Percentiles rank a stretch among this genome's conserved stretches.
These are phyloP conservation scores for Minunthozetes semirufus DNA, from an alignment of 2,888 invertebrate genomes.

Conservation along the genomic window DNA sequence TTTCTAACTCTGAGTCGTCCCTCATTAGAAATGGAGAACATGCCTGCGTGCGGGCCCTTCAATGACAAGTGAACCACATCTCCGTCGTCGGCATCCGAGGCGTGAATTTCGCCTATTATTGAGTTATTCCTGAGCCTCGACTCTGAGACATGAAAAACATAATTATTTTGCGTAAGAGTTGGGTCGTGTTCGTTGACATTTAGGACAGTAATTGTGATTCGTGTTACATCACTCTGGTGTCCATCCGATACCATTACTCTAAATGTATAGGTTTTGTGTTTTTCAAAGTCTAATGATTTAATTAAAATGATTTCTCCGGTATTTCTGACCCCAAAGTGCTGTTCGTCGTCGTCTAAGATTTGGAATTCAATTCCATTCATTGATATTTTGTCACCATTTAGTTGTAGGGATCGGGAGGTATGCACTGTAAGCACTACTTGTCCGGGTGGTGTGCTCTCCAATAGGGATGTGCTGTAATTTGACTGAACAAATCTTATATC, in stretches of 20 bases:
- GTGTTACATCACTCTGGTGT: constrained; percentile 71
- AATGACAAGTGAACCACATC: constrained; percentile 58
- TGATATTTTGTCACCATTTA: constrained; percentile 22
- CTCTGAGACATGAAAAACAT: constrained; percentile 60
- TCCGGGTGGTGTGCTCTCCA: constrained; percentile 69
- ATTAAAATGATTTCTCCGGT: constrained; percentile 71
- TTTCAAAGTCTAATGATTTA: constrained; percentile 70
- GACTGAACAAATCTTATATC: constrained; percentile 63
- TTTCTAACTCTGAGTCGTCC: constrained; percentile 58
- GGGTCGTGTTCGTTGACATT: constrained; percentile 93
- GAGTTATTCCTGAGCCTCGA: constrained; percentile 40
- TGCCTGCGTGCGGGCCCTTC: constrained; percentile 42
- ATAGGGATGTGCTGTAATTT: constrained; percentile 62
- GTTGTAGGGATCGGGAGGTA: constrained; percentile 56
- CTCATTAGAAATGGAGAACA: constrained; percentile 59
- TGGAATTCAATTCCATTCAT: constrained; percentile 58
- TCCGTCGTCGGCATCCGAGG: constrained; percentile 75
- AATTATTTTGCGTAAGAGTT: constrained; percentile 75
- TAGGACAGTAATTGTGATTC: constrained; percentile 69
- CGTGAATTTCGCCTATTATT: constrained; percentile 63
- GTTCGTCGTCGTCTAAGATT: constrained; percentile 55
- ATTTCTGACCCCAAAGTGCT: constrained; percentile 69
- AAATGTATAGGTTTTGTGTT: constrained; percentile 60
- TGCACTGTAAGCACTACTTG: constrained; percentile 63
- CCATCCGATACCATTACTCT: constrained; percentile 76